These are phyloP conservation scores for Leptatherina wallacei DNA, from an alignment of 2,797 vertebrate species.

Conservation along the genomic window DNA sequence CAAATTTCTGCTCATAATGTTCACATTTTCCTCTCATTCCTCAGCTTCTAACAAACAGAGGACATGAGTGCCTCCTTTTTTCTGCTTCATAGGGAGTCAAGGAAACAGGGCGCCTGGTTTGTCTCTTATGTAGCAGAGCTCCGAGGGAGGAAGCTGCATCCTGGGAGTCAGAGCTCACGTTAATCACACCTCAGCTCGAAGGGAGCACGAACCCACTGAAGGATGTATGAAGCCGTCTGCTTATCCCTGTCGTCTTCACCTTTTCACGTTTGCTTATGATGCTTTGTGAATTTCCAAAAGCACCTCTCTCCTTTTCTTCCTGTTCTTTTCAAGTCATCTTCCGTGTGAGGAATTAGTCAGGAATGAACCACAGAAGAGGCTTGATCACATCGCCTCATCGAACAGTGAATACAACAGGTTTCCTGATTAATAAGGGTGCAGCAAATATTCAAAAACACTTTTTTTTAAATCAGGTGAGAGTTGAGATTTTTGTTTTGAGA, in stretches of 20 bases:
- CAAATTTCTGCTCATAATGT: slow-evolving; percentile 5
- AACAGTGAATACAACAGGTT: slow-evolving; percentile 10
- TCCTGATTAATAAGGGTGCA: slow-evolving; percentile 35
- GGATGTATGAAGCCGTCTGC: slow-evolving; percentile 48
- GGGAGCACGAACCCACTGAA: slow-evolving; percentile 50
- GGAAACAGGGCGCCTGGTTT: slow-evolving; percentile 35
- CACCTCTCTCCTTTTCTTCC: slow-evolving; percentile 29
- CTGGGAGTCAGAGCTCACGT: slow-evolving; percentile 57
- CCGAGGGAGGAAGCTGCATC: slow-evolving; percentile 70
- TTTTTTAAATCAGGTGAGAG: slow-evolving; percentile 5
- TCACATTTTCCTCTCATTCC: slow-evolving; percentile 3
- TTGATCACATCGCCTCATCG: slow-evolving; percentile 31
- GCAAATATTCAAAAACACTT: slow-evolving; percentile 31
- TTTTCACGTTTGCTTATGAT: slow-evolving; percentile 31
- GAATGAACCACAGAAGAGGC: slow-evolving; percentile 28
- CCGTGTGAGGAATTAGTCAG: slow-evolving; percentile 28
- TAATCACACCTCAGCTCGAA: slow-evolving; percentile 73
- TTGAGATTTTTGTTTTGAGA: background rate
- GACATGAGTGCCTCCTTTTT: slow-evolving; percentile 24
- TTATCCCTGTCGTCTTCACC: slow-evolving; percentile 12
- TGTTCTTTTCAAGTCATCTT: slow-evolving; percentile 37
- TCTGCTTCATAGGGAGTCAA: slow-evolving; percentile 33
- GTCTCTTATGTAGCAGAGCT: slow-evolving; percentile 43
- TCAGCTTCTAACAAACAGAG: slow-evolving; percentile 11
- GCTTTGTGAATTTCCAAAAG: slow-evolving; percentile 35